Percentiles rank a stretch among this genome's conserved stretches.
phyloP scores from a whole-genome alignment of 2,113 vertebrate genomes.

The Dipodomys stephensi region DNA sequence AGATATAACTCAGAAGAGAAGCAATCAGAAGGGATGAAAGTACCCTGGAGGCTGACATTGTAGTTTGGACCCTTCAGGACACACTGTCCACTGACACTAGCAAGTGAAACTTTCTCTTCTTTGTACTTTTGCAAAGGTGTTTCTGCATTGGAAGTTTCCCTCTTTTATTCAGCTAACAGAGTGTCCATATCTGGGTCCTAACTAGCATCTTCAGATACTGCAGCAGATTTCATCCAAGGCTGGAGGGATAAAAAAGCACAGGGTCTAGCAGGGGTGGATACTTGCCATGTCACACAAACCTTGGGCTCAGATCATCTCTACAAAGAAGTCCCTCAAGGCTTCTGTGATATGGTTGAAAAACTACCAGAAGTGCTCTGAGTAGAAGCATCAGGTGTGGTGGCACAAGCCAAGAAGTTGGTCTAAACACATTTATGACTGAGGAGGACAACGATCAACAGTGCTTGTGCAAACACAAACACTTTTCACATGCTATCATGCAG shows the following conservation, averaged over 20 bases:
- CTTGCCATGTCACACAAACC: background rate
- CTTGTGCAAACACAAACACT: background rate
- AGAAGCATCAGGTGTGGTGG: background rate
- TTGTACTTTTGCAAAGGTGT: background rate
- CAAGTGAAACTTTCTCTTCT: background rate
- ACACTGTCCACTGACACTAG: background rate
- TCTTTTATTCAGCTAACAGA: background rate
- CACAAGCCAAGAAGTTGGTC: background rate
- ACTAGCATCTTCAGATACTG: background rate
- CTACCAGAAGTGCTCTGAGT: background rate
- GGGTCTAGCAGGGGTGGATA: background rate
- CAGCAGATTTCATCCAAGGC: background rate
- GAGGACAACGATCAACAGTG: background rate
- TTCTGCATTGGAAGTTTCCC: accelerated
- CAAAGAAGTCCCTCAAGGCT: background rate
- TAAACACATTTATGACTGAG: background rate
- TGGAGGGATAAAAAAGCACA: background rate
- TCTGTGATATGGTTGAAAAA: background rate
- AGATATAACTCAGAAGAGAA: background rate
- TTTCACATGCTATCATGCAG: background rate
- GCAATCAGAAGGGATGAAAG: background rate
- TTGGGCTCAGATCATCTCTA: background rate
- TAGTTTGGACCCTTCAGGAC: background rate
- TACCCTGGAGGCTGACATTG: background rate
- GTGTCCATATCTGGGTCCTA: background rate